Base-by-base conservation (phyloP, 37 sponge, comb jelly and placozoan genomes). In the Crambe crambe region DNA sequence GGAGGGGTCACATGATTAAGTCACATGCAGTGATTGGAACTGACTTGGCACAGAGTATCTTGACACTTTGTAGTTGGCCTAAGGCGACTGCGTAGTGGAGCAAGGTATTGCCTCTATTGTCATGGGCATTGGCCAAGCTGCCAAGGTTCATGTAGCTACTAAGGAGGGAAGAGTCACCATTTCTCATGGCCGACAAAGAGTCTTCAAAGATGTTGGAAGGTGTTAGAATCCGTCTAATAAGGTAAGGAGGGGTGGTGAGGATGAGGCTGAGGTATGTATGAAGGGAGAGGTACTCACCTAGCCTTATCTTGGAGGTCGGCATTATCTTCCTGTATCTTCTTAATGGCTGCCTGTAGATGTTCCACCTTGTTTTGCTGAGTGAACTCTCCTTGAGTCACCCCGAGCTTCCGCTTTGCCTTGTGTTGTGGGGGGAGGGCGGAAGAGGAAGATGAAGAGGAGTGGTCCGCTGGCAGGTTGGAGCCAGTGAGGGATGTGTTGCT, bases 21-120 rank as follows among this genome's bases (percentile, higher is more conserved):
- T 8, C 31, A 44, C 15, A 10, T 22, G 77, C 5, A n/a, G 3
- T 76, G 63, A 35, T 32, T 26, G 41, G 36, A 35, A 36, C 82
- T 81, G n/a, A 87, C 92, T 74, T 78, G 42, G 64, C 61, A 62
- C 64, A 75, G 37, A 92, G 64, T 1, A 80, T 65, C 38, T 54
- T 75, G 26, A 87, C 73, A 15, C 67, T 30, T 21, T 84, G 85
- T 21, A 59, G 25, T 1, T 56, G 78, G 35, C 73, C 79, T 10
- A 83, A 27, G 20, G 92, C 88, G 12, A 80, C 85, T 3, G 92
- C 87, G 42, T 87, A 87, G 61, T 92, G 92, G 20, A 92, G 84
- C 32, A 87, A 73, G 3, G 84, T 80, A 72, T 92, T 92, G 41
- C 84, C 84, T 1, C 56, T 66, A 43, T 54, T 29, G 58, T 91